A percentile compares a stretch with the other conserved stretches of the same genome.
phyloP scores from a whole-genome alignment of 2,888 invertebrate species.

The Brachyptera risi region DNA sequence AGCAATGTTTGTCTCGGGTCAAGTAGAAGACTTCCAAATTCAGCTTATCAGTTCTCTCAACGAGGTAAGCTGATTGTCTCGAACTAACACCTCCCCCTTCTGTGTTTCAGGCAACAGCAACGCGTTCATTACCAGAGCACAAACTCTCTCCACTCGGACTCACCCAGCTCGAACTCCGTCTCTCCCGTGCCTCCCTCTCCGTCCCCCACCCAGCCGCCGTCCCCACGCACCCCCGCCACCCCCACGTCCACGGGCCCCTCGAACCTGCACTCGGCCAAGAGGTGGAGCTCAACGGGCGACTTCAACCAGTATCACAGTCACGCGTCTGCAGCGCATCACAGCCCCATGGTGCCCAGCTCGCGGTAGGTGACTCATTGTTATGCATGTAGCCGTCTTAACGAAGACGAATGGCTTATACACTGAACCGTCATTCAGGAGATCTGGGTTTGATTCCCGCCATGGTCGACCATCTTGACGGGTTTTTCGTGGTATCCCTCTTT shows the following conservation, averaged over 20 bases:
- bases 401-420: too few species aligned
- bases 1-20: too few species aligned
- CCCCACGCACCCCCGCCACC: not conserved
- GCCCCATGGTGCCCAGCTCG: constrained; percentile 39
- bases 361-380: too few species aligned
- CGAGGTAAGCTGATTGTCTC: too few species aligned
- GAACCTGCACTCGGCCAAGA: constrained; percentile 58
- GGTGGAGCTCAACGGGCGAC: constrained; percentile 82
- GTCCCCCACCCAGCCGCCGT: constrained; percentile 41
- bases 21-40: too few species aligned
- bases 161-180: constrained; percentile 75
- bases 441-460: too few species aligned
- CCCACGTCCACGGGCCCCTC: not conserved
- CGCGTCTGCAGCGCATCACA: not conserved
- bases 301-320: constrained; percentile 52
- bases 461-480: too few species aligned
- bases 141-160: constrained; percentile 76
- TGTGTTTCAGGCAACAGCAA: constrained; percentile 59
- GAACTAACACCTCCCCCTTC: too few species aligned
- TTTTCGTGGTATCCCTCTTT: too few species aligned
- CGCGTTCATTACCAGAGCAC: constrained; percentile 80
- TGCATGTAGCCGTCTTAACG: too few species aligned
- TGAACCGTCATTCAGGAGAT: too few species aligned
- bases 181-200: constrained; percentile 69
- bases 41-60: too few species aligned